Percentiles rank a stretch among this genome's conserved stretches.
Evolutionary conservation across 1,140 invertebrate genomes (phyloP).

Genomic region (Medauroidea extradentata): DNA sequence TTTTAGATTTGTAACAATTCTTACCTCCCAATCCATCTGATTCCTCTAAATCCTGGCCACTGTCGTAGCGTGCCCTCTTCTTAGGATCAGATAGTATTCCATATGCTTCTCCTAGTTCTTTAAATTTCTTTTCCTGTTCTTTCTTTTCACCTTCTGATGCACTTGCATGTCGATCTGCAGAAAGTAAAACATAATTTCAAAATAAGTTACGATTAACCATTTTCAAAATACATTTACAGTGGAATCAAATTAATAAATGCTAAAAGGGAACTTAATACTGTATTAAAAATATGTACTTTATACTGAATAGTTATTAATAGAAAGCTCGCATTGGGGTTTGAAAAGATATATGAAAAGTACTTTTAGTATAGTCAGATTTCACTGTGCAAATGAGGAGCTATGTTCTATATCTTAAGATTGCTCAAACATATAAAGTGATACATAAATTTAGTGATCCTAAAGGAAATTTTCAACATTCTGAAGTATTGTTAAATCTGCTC

Average conservation of each 20-base stretch:
- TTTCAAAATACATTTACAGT: too few species aligned
- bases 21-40: slow-evolving; percentile 45
- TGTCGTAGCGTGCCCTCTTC: slow-evolving; percentile 89
- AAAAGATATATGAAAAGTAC: background rate
- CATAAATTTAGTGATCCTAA: too few species aligned
- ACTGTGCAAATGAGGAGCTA: too few species aligned
- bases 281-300: too few species aligned
- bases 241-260: too few species aligned
- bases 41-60: slow-evolving; percentile 85
- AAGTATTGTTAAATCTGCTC: too few species aligned
- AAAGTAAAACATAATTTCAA: slow-evolving; percentile 7
- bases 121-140: slow-evolving; percentile 93
- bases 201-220: background rate
- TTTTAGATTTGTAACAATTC: background rate
- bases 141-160: slow-evolving; percentile 77
- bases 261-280: too few species aligned
- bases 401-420: too few species aligned
- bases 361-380: background rate
- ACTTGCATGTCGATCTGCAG: slow-evolving; percentile 79
- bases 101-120: slow-evolving; percentile 96
- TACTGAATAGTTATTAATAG: too few species aligned
- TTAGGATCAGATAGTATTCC: slow-evolving; percentile 89
- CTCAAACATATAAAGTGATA: too few species aligned
- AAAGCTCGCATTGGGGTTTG: too few species aligned
- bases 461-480: too few species aligned